phyloP scores from a whole-genome alignment of 2,888 invertebrate species.

The Campoplex nolae region DNA sequence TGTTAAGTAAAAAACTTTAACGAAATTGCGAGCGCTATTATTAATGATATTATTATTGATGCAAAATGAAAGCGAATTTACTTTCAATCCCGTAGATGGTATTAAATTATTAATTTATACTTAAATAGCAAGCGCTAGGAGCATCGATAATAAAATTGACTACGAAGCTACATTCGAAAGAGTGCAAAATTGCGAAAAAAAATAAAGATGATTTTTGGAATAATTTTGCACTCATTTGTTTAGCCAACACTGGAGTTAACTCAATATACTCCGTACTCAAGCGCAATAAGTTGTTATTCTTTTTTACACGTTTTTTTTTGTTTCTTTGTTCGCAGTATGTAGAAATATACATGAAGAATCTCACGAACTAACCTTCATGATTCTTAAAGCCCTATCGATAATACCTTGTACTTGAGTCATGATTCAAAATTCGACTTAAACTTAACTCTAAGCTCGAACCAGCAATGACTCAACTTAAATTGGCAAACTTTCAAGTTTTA shows the following conservation, averaged over 20 bases:
- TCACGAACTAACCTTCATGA: neutral
- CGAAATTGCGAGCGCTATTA: neutral
- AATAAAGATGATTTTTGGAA: neutral
- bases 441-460: neutral
- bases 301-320: slow-evolving; percentile 17
- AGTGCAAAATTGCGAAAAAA: neutral
- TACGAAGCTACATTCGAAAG: neutral
- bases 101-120: slow-evolving; percentile 61
- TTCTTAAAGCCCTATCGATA: neutral
- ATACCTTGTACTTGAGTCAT: neutral
- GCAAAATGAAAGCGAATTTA: slow-evolving; percentile 26
- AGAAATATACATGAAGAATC: neutral
- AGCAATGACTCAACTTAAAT: neutral
- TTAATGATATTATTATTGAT: slow-evolving; percentile 21
- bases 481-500: neutral
- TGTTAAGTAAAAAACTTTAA: neutral
- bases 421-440: neutral
- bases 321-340: neutral
- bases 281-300: slow-evolving; percentile 27
- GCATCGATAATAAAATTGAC: neutral
- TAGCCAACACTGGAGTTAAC: neutral
- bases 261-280: neutral
- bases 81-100: slow-evolving; percentile 46
- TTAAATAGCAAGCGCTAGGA: slow-evolving; percentile 48
- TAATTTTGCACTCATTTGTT: neutral